Evolutionary conservation across 2,113 vertebrate genomes (phyloP).

Genomic region (Lamprotornis superbus): DNA sequence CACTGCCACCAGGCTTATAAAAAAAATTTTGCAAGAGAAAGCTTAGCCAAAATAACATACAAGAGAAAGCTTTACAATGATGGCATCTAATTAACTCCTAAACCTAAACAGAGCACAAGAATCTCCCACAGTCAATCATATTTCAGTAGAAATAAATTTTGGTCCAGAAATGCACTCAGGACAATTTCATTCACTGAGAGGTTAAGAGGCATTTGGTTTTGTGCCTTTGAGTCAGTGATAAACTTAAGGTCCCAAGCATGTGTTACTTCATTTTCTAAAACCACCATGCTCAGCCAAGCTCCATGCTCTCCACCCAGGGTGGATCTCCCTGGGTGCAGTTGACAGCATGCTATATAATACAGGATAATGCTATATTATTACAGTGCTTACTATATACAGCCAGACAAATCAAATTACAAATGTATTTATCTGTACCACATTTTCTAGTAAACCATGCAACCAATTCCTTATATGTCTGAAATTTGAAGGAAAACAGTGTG

Average conservation of each 20-base stretch:
- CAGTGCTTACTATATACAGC: slow-evolving; percentile 21
- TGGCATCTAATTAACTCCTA: slow-evolving; percentile 43
- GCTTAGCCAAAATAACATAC: slow-evolving; percentile 38
- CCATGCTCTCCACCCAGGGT: slow-evolving; percentile 44
- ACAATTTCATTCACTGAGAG: background rate
- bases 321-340: slow-evolving; percentile 21
- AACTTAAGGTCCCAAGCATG: background rate
- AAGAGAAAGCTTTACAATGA: background rate
- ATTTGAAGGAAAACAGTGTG: background rate
- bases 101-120: background rate
- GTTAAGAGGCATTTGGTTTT: background rate
- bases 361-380: slow-evolving; percentile 64
- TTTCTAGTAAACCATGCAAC: background rate
- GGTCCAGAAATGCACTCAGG: background rate
- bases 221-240: background rate
- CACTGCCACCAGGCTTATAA: background rate
- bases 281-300: background rate
- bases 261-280: slow-evolving; percentile 12
- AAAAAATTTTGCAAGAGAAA: slow-evolving; percentile 39
- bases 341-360: slow-evolving; percentile 24
- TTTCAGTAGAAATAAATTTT: slow-evolving; percentile 7
- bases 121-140: background rate
- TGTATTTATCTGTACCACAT: slow-evolving; percentile 22
- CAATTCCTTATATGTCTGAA: background rate
- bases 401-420: slow-evolving; percentile 50